Evolutionary conservation across 2,113 vertebrate genomes (phyloP), one percentile per base, ranked within the genome.

Genomic region (Solenodon paradoxus): DNA sequence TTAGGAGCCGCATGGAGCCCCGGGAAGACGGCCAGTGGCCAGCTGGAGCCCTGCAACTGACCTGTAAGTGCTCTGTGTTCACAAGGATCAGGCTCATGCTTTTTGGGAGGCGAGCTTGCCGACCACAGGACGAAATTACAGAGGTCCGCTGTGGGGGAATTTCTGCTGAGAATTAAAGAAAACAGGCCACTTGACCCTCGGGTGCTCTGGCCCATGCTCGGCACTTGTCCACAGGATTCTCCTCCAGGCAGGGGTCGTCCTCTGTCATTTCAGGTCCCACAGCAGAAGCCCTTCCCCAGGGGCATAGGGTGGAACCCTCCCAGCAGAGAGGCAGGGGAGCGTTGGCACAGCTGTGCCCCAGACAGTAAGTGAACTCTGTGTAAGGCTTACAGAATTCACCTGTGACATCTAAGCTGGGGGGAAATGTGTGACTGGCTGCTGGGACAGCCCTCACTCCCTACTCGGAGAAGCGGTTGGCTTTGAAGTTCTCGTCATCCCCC

Each of bases 51-150:
- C 49, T 26, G 28, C 51, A 57, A 40, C 72, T 49, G 42, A 71
- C 38, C 10, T 81, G 88, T 94, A 79, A 90, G 84, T 88, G 30
- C 88, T 94, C 69, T 53, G 28, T 96, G 57, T 79, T 90, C 79
- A 77, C 53, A n/a, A 77, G 68, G 53, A 90, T 45, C 22, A 80
- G 59, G 51, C 40, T 86, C 92, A 42, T 28, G 47, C 66, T 95
- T n/a, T 86, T 8, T n/a, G 19, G 12, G 64, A n/a, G 16, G 3
- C 77, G 28, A n/a, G 82, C 59, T 75, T 74, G 77, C 45, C 38
- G 93, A 88, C 75, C 40, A 5, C 26, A 20, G 87, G 57, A 45
- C 87, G 78, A 59, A 93, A 86, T 87, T 57, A n/a, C 45, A 71
- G 68, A 35, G 24, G 92, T 53, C 30, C 57, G 64, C 84, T 38